phyloP scores from a whole-genome alignment of 1,140 invertebrate genomes.

The Drosophila busckii region DNA sequence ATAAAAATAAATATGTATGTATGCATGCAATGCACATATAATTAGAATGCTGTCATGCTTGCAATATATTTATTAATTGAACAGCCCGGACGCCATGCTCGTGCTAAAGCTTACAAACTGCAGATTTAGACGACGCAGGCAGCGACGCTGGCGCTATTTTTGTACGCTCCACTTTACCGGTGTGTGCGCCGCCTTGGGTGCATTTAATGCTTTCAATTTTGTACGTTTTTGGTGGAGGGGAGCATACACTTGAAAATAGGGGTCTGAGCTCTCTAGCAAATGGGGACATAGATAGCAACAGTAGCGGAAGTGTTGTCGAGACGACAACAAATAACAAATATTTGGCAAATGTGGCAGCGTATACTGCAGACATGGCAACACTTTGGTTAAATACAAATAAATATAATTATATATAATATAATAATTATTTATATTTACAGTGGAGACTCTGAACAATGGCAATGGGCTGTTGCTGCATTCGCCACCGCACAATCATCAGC shows the following conservation, averaged over 20 bases:
- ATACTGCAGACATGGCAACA: conserved; percentile 34
- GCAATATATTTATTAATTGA: no score
- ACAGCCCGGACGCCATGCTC: no score
- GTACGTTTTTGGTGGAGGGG: conserved; percentile 11
- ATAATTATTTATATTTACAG: conserved; percentile 77
- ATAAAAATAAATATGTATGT: no score
- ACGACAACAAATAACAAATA: no score
- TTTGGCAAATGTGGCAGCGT: conserved; percentile 42
- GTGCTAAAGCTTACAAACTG: conserved; percentile 14
- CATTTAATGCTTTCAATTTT: conserved; percentile 25
- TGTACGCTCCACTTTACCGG: conserved; percentile 49
- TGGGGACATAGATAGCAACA: conserved; percentile 17
- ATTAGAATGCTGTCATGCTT: no score
- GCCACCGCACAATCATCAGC: conserved; percentile 81
- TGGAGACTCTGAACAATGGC: conserved; percentile 84
- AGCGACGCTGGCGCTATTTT: conserved; percentile 43
- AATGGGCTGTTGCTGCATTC: conserved; percentile 82
- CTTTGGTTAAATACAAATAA: conserved; percentile 1
- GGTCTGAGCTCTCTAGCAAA: conserved; percentile 7
- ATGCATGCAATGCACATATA: conserved; percentile 1
- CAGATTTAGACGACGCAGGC: conserved; percentile 39
- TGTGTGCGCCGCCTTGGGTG: no score
- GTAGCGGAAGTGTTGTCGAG: conserved; percentile 33
- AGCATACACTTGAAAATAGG: conserved; percentile 26
- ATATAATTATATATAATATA: background rate